Evolutionary conservation across 2,113 vertebrate species (phyloP).

Genomic region (Macaca mulatta): DNA sequence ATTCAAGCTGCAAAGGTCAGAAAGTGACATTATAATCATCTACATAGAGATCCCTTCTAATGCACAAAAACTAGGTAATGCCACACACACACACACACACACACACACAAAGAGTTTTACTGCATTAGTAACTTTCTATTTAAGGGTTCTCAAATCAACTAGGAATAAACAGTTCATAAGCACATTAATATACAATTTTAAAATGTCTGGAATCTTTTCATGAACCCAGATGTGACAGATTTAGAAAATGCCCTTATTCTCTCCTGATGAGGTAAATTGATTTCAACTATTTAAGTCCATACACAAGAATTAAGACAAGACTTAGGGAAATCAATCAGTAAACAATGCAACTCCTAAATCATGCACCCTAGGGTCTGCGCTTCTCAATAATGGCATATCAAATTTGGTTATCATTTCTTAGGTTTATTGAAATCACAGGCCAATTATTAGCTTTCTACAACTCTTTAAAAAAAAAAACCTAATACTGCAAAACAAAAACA

Average conservation of each 20-base stretch:
- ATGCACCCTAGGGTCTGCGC: neutral
- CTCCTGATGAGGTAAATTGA: slow-evolving; percentile 59
- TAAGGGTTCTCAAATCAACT: slow-evolving; percentile 83
- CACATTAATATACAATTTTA: slow-evolving; percentile 74
- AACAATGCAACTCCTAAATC: neutral
- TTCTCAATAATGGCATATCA: neutral
- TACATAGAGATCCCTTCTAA: slow-evolving; percentile 97
- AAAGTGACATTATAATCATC: slow-evolving; percentile 99
- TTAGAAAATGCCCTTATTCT: slow-evolving; percentile 67
- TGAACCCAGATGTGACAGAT: slow-evolving; percentile 62
- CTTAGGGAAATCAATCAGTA: neutral
- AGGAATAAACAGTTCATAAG: slow-evolving; percentile 81
- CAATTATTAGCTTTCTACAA: neutral
- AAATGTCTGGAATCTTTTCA: slow-evolving; percentile 72
- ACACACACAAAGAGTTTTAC: slow-evolving; percentile 90
- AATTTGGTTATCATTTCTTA: neutral
- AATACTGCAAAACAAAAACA: neutral
- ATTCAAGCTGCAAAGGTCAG: slow-evolving; percentile 98
- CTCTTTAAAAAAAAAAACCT: neutral
- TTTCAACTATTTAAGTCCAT: slow-evolving; percentile 44
- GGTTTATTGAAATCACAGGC: neutral
- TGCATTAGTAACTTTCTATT: slow-evolving; percentile 92
- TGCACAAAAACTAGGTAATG: slow-evolving; percentile 96
- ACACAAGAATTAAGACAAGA: slow-evolving; percentile 38
- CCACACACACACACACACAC: slow-evolving; percentile 81